These are phyloP conservation scores for Nixonia krombeini DNA, from an alignment of 1,140 invertebrate genomes.

Conservation along the genomic window DNA sequence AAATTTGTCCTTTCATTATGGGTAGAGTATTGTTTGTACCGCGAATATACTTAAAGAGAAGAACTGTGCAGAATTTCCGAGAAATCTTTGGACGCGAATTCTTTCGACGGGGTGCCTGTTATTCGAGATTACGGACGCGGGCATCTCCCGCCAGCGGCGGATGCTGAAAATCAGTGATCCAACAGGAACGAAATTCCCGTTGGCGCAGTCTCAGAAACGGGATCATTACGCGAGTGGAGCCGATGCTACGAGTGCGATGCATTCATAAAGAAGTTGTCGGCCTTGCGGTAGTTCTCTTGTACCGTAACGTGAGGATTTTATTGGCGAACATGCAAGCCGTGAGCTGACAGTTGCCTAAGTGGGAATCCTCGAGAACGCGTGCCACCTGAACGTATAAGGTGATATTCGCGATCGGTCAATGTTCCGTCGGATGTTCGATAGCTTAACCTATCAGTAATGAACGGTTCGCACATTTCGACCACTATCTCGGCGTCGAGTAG, in stretches of 20 bases:
- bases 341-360: slow-evolving; percentile 31
- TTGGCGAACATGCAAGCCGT: slow-evolving; percentile 48
- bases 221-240: slow-evolving; percentile 25
- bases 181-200: slow-evolving; percentile 42
- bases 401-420: slow-evolving; percentile 40
- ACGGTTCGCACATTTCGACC: background rate
- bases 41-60: no score
- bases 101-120: no score
- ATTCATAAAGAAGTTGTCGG: slow-evolving; percentile 51
- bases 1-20: no score
- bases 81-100: no score
- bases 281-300: slow-evolving; percentile 68
- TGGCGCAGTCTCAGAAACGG: slow-evolving; percentile 31
- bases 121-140: no score
- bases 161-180: slow-evolving; percentile 17
- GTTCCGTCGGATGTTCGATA: slow-evolving; percentile 33
- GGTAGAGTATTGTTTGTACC: no score
- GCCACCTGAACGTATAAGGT: slow-evolving; percentile 28
- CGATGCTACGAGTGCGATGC: slow-evolving; percentile 16
- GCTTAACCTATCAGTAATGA: slow-evolving; percentile 36
- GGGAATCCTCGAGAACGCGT: slow-evolving; percentile 33
- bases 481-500: background rate
- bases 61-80: no score
- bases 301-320: slow-evolving; percentile 67
- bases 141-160: slow-evolving; percentile 9